Conservation (phyloP, 2,113 vertebrate species). For the Bagarius yarrelli region DNA sequence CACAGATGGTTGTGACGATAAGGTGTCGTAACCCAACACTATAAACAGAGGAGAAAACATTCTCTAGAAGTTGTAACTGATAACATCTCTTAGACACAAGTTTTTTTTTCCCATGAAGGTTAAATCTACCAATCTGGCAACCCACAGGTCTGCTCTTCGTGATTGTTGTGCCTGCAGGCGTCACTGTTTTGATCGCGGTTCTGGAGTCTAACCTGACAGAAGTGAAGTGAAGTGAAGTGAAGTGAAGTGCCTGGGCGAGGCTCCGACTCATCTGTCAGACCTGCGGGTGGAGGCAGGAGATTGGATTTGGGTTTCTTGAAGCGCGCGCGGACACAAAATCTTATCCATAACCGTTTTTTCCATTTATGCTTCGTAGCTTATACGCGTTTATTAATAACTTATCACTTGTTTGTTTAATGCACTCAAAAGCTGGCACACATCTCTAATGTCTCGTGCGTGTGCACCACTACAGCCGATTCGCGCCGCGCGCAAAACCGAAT, state of each 20-base stretch:
- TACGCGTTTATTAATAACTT: neutral
- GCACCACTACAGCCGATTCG: slow-evolving; percentile 25
- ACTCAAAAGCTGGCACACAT: neutral
- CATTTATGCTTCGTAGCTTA: no score
- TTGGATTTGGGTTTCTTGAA: neutral
- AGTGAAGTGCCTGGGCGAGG: slow-evolving; percentile 21
- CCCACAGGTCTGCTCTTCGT: neutral
- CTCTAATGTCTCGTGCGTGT: neutral
- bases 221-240: neutral
- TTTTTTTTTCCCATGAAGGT: no score
- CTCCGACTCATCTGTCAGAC: slow-evolving; percentile 38
- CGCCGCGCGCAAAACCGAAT: slow-evolving; percentile 70
- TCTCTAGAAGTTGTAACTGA: neutral
- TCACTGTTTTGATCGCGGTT: slow-evolving; percentile 29
- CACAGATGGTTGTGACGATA: no score
- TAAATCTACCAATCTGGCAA: neutral
- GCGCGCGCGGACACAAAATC: neutral
- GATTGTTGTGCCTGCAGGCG: slow-evolving; percentile 32
- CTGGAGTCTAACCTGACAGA: slow-evolving; percentile 21
- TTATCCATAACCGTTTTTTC: neutral
- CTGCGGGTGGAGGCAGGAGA: slow-evolving; percentile 35
- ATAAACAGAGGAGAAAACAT: neutral
- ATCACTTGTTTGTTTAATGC: neutral
- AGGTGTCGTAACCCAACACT: no score
- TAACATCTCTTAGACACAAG: no score